Percentiles rank a stretch among this genome's conserved stretches.
Evolutionary conservation across 2,888 invertebrate species (phyloP).

Genomic region (Ischnus inquisitorius): DNA sequence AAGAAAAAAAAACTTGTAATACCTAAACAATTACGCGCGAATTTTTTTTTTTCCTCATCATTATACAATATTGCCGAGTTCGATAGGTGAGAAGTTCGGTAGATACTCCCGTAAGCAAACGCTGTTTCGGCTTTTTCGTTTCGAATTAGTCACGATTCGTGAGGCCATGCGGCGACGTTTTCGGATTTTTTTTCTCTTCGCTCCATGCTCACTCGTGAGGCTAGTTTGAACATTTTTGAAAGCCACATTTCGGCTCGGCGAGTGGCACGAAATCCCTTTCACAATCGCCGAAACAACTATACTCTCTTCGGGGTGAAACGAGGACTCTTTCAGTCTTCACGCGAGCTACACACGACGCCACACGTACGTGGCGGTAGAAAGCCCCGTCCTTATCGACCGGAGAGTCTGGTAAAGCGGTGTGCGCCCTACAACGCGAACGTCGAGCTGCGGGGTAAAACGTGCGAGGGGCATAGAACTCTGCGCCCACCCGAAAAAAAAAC

Average conservation of each 20-base stretch:
- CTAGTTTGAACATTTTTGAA: neutral
- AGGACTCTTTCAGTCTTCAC: neutral
- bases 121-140: neutral
- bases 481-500: neutral
- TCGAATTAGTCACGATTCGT: neutral
- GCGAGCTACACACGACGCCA: slow-evolving; percentile 18
- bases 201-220: neutral
- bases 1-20: slow-evolving; percentile 5
- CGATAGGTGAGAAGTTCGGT: neutral
- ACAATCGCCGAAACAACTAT: neutral
- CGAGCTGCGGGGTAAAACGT: slow-evolving; percentile 47
- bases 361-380: slow-evolving; percentile 61
- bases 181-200: neutral
- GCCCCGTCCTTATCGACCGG: slow-evolving; percentile 67
- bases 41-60: slow-evolving; percentile 6
- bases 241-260: neutral
- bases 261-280: slow-evolving; percentile 6
- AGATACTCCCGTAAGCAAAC: neutral
- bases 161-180: too few relatives aligned
- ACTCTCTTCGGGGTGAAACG: slow-evolving; percentile 1
- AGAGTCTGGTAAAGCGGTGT: slow-evolving; percentile 38
- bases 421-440: slow-evolving; percentile 45
- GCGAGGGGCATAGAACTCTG: slow-evolving; percentile 26
- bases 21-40: neutral
- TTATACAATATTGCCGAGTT: neutral